Percentiles rank a stretch among this genome's conserved stretches.
These are phyloP conservation scores for Fundulus diaphanus DNA, from an alignment of 2,797 vertebrate genomes.

Conservation along the genomic window DNA sequence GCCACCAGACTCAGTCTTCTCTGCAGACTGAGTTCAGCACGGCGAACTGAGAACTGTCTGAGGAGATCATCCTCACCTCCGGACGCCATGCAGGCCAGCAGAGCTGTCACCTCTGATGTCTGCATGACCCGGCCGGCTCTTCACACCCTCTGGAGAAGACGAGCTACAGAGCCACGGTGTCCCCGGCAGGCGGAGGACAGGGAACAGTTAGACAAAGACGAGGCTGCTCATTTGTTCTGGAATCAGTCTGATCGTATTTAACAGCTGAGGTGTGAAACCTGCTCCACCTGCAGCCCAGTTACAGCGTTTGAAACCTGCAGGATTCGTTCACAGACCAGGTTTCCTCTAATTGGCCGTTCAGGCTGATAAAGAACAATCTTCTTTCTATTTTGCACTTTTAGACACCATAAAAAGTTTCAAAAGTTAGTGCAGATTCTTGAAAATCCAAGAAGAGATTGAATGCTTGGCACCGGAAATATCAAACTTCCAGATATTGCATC, in stretches of 20 bases:
- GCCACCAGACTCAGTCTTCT: not conserved
- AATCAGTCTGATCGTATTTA: not conserved
- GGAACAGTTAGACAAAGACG: constrained; percentile 10
- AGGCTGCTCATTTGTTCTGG: constrained; percentile 7
- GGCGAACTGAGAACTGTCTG: constrained; percentile 43
- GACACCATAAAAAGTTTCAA: not conserved
- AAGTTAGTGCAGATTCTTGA: not conserved
- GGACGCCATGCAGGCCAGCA: constrained; percentile 23
- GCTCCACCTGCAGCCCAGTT: not conserved
- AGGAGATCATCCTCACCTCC: constrained; percentile 37
- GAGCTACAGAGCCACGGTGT: not conserved
- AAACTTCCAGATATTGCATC: not conserved
- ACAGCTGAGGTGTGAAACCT: not conserved
- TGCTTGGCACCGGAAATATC: no score
- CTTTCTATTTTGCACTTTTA: not conserved
- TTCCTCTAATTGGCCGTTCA: not conserved
- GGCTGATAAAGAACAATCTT: not conserved
- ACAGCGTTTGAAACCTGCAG: not conserved
- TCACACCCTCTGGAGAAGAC: constrained; percentile 3
- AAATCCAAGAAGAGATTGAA: no score
- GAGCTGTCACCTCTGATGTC: constrained; percentile 40
- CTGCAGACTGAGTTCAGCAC: not conserved
- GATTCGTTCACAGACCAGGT: not conserved
- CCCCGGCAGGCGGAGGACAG: not conserved
- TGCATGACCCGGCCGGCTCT: constrained; percentile 36